Evolutionary conservation across 2,888 invertebrate genomes (phyloP).

Genomic region (Plagodis dolabraria): DNA sequence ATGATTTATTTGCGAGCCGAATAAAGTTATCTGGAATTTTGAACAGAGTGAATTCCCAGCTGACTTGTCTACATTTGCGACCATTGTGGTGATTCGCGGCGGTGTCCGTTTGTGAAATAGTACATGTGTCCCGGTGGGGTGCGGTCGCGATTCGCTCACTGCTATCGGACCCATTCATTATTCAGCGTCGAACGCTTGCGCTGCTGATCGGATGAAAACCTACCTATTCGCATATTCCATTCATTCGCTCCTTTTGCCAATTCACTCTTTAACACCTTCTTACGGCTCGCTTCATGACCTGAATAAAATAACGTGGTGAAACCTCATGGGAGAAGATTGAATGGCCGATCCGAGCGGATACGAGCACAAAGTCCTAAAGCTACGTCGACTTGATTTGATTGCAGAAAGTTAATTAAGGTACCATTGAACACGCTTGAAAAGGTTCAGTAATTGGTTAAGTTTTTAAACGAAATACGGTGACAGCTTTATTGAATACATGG

Average conservation of each 20-base stretch:
- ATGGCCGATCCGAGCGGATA: constrained; percentile 51
- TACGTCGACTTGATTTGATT: constrained; percentile 26
- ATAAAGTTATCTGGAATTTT: too few relatives aligned
- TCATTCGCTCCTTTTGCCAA: constrained; percentile 74
- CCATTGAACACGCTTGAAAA: constrained; percentile 25
- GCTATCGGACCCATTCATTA: constrained; percentile 67
- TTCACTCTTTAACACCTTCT: constrained; percentile 82
- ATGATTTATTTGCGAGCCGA: too few relatives aligned
- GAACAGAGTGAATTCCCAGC: constrained; percentile 5
- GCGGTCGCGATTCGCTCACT: constrained; percentile 45
- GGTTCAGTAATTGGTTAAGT: neutral
- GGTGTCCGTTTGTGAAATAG: constrained; percentile 28
- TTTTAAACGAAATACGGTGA: too few relatives aligned
- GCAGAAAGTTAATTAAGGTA: constrained; percentile 34
- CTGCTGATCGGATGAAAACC: constrained; percentile 60
- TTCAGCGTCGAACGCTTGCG: constrained; percentile 56
- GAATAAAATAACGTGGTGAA: constrained; percentile 74
- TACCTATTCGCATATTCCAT: constrained; percentile 72
- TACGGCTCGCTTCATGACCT: constrained; percentile 71
- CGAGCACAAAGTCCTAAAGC: constrained; percentile 51
- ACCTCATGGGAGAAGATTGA: constrained; percentile 67
- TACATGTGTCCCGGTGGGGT: constrained; percentile 27
- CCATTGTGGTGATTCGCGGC: constrained; percentile 25
- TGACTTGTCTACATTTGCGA: constrained; percentile 17
- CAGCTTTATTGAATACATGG: too few relatives aligned